Conservation (phyloP, 2,113 vertebrate genomes). For the human region GRCh38 chr6:100793001-100793500, state of each 20-base stretch:
- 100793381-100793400: not conserved
- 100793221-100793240: not conserved
- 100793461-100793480: not conserved
- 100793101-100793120: not conserved
- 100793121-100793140: not conserved
- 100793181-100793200: not conserved
- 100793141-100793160: not conserved
- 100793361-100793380: not conserved
- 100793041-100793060: not conserved
- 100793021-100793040: not conserved
- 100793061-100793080: not conserved
- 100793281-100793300: not conserved
- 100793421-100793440: not conserved
- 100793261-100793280: not conserved
- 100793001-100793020: not conserved
- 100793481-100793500: not conserved
- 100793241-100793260: not conserved
- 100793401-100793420: not conserved
- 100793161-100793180: not conserved
- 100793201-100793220: not conserved
- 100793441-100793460: not conserved
- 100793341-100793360: not conserved
- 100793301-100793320: not conserved
- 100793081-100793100: not conserved
- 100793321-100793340: not conserved